phyloP scores from a whole-genome alignment of 1,140 invertebrate genomes.

The Parasteatoda tepidariorum region DNA sequence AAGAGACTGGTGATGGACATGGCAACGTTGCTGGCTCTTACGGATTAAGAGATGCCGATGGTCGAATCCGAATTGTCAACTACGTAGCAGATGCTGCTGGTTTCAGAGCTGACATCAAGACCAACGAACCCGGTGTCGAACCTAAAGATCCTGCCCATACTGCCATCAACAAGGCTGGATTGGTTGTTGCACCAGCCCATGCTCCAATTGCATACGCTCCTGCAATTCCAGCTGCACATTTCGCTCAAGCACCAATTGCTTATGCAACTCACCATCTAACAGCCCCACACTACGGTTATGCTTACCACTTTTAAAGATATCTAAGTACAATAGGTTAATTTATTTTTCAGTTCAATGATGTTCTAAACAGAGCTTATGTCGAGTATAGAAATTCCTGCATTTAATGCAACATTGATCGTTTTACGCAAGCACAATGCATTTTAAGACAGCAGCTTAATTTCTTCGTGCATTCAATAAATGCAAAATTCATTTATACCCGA shows the following conservation, averaged over 20 bases:
- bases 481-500: too few species aligned
- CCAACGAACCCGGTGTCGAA: slow-evolving; percentile 62
- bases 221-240: background rate
- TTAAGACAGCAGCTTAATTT: too few species aligned
- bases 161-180: slow-evolving; percentile 63
- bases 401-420: too few species aligned
- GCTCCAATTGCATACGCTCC: slow-evolving; percentile 60
- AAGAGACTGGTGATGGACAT: slow-evolving; percentile 61
- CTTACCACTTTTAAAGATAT: slow-evolving; percentile 49
- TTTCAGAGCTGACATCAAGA: slow-evolving; percentile 63
- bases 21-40: slow-evolving; percentile 64
- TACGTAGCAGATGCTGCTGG: slow-evolving; percentile 65
- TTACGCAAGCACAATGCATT: too few species aligned
- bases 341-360: too few species aligned
- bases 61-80: slow-evolving; percentile 64
- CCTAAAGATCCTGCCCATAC: slow-evolving; percentile 61
- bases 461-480: too few species aligned
- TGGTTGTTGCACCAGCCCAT: slow-evolving; percentile 54
- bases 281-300: slow-evolving; percentile 37
- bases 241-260: background rate
- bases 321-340: too few species aligned
- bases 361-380: too few species aligned
- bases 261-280: slow-evolving; percentile 21
- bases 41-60: slow-evolving; percentile 64
- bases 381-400: too few species aligned